A percentile compares a stretch with the other conserved stretches of the same genome.
Evolutionary conservation across 2,113 vertebrate species (phyloP).

Genomic region (Macrotis lagotis): DNA sequence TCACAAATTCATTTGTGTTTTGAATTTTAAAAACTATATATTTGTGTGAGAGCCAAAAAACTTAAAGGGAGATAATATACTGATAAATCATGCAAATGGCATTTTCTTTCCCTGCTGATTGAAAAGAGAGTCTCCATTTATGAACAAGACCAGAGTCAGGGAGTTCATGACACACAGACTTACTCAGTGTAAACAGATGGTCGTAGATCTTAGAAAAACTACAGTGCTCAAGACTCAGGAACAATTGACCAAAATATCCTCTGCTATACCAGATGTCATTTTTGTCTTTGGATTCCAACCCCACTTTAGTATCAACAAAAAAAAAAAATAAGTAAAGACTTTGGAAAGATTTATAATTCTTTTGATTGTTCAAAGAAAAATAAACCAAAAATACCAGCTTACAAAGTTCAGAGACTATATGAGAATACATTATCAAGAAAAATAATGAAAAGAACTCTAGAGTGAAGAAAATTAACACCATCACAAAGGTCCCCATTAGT

Average conservation of each 20-base stretch:
- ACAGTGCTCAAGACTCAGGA: background rate
- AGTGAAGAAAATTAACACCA: background rate
- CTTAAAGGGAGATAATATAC: background rate
- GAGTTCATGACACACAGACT: background rate
- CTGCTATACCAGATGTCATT: background rate
- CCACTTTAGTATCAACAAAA: background rate
- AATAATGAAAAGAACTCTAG: background rate
- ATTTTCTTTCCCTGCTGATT: background rate
- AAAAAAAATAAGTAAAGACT: background rate
- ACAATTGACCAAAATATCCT: background rate
- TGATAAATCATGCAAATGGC: background rate
- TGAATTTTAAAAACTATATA: background rate
- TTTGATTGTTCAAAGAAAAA: background rate
- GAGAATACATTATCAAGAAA: background rate
- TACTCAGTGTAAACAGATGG: background rate
- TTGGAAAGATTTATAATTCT: background rate
- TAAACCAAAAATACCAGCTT: background rate
- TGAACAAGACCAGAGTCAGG: background rate
- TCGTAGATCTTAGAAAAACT: background rate
- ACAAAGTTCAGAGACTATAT: background rate
- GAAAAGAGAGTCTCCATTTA: background rate
- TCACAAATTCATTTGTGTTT: background rate
- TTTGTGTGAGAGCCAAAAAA: background rate
- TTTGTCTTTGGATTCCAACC: constrained; percentile 5
- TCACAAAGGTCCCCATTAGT: background rate